phyloP scores from a whole-genome alignment of 1,140 invertebrate genomes.

The Dendroctonus valens region DNA sequence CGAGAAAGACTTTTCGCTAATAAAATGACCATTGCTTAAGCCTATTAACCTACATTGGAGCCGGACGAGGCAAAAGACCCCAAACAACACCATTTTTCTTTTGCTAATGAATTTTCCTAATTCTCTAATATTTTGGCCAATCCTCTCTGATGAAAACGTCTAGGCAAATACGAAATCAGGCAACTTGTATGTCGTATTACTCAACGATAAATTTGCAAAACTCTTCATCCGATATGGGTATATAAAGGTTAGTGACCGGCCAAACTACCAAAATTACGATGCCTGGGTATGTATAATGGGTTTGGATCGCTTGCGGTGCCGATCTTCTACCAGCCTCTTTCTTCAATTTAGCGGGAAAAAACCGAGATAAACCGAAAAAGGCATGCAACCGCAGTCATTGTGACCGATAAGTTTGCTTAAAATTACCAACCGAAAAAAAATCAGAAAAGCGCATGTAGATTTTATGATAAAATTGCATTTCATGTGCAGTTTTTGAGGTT shows the following conservation, averaged over 20 bases:
- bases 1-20: neutral
- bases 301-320: slow-evolving; percentile 21
- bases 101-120: too few relatives aligned
- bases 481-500: too few relatives aligned
- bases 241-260: slow-evolving; percentile 40
- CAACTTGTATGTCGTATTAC: too few relatives aligned
- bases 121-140: too few relatives aligned
- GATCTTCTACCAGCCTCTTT: neutral
- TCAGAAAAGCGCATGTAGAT: too few relatives aligned
- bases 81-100: neutral
- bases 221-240: slow-evolving; percentile 2
- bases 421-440: too few relatives aligned
- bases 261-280: slow-evolving; percentile 41
- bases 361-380: neutral
- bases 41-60: neutral
- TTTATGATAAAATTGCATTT: too few relatives aligned
- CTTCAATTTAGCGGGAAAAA: neutral
- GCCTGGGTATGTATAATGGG: slow-evolving; percentile 30
- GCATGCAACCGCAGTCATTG: neutral
- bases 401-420: neutral
- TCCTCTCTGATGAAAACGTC: neutral
- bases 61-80: neutral
- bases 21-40: neutral
- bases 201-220: too few relatives aligned
- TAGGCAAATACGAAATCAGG: slow-evolving; percentile 12